phyloP scores from a whole-genome alignment of 2,113 vertebrate genomes.

The Dinomys branickii region DNA sequence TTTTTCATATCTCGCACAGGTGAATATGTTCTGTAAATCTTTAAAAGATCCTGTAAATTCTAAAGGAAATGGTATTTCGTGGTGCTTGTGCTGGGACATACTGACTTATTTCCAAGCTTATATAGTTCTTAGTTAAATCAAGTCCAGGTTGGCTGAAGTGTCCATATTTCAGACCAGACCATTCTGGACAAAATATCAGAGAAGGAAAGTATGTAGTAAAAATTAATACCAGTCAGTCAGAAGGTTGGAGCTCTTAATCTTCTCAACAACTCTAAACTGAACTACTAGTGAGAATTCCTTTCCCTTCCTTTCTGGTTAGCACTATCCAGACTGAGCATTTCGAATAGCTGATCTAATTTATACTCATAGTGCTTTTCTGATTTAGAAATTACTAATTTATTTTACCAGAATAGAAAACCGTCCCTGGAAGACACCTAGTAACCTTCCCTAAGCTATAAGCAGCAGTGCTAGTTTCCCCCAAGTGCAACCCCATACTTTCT shows the following conservation, averaged over 20 bases:
- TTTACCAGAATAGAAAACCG: background rate
- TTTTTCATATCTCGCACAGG: background rate
- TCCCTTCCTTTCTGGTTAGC: background rate
- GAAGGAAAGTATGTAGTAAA: background rate
- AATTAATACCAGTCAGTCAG: background rate
- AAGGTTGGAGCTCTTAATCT: background rate
- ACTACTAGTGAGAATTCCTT: background rate
- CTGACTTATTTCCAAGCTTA: background rate
- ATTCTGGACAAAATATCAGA: background rate
- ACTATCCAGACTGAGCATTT: background rate
- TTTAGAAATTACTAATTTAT: background rate
- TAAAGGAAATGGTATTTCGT: background rate
- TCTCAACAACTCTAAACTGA: background rate
- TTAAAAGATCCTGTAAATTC: background rate
- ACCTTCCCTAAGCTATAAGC: background rate
- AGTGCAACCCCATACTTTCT: background rate
- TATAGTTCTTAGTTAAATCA: slow-evolving; percentile 21
- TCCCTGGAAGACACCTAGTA: background rate
- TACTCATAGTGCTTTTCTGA: background rate
- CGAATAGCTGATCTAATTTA: background rate
- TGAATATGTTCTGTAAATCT: background rate
- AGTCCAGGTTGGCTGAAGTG: background rate
- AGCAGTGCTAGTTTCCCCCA: background rate
- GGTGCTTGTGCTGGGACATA: background rate
- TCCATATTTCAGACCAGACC: background rate